phyloP scores from a whole-genome alignment of 1,140 invertebrate genomes.

The Bombus sylvicola region DNA sequence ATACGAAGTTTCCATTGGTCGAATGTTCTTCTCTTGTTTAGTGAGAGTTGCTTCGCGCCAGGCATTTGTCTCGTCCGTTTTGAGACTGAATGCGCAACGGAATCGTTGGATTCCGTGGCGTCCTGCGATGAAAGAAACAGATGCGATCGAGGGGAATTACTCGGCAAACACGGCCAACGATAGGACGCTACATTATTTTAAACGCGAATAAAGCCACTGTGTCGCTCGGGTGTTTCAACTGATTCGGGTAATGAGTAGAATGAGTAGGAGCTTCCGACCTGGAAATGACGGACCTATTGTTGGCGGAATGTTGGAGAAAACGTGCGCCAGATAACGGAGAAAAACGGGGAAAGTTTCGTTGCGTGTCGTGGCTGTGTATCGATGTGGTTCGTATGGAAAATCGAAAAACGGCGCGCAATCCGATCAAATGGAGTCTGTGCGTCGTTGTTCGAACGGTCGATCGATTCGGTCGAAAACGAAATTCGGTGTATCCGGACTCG shows the following conservation, averaged over 20 bases:
- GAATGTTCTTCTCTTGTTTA: not conserved
- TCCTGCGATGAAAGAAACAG: not conserved
- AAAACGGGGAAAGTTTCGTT: slow-evolving; percentile 12
- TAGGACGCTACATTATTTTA: slow-evolving; percentile 32
- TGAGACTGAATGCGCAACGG: not conserved
- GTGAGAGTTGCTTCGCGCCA: not conserved
- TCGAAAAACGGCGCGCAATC: not conserved
- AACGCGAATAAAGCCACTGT: slow-evolving; percentile 40
- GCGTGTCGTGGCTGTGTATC: not conserved
- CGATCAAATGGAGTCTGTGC: not conserved
- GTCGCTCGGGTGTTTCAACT: slow-evolving; percentile 25
- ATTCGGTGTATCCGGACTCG: slow-evolving; percentile 8
- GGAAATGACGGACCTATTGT: slow-evolving; percentile 67
- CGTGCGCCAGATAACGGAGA: slow-evolving; percentile 28
- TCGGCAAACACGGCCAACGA: not conserved
- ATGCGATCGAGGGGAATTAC: slow-evolving; percentile 1
- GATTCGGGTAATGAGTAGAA: slow-evolving; percentile 54
- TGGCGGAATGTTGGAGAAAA: slow-evolving; percentile 15
- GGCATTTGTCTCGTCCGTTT: not conserved
- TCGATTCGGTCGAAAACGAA: slow-evolving; percentile 32
- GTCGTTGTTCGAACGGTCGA: too few relatives aligned
- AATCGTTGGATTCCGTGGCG: not conserved
- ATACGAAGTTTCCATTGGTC: not conserved
- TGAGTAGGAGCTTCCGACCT: slow-evolving; percentile 41
- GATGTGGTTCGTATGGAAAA: not conserved